phyloP scores from a whole-genome alignment of 2,888 invertebrate species.

The Magallana nippona region DNA sequence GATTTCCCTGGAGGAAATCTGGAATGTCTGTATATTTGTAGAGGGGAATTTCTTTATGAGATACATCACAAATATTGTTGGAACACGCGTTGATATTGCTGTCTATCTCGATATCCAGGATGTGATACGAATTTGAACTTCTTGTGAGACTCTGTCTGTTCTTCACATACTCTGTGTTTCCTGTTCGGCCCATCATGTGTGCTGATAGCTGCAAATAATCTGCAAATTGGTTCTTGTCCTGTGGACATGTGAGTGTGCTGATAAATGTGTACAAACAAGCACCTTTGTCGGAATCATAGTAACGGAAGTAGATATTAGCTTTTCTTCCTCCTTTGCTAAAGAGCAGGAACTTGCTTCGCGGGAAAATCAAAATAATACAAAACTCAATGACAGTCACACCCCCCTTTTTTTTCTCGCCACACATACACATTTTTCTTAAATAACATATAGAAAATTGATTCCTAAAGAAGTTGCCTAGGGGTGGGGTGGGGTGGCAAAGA shows the following conservation, averaged over 20 bases:
- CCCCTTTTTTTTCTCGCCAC: too few relatives aligned
- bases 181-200: conserved; percentile 58
- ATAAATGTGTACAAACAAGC: conserved; percentile 23
- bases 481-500: too few relatives aligned
- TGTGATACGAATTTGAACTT: conserved; percentile 59
- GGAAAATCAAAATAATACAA: too few relatives aligned
- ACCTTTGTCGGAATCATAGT: background rate
- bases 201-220: background rate
- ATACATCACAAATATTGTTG: conserved; percentile 65
- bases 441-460: too few relatives aligned
- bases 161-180: conserved; percentile 58
- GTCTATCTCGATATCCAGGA: conserved; percentile 74
- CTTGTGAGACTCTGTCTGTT: conserved; percentile 52
- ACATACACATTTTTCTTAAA: too few relatives aligned
- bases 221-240: background rate
- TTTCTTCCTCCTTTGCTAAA: background rate
- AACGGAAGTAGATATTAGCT: background rate
- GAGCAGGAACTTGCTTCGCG: background rate
- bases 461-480: too few relatives aligned
- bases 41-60: conserved; percentile 67
- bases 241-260: background rate
- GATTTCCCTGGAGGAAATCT: conserved; percentile 91
- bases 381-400: too few relatives aligned
- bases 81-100: conserved; percentile 62
- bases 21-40: conserved; percentile 85